Conservation (phyloP, 2,113 vertebrate genomes). For the Equus quagga region DNA sequence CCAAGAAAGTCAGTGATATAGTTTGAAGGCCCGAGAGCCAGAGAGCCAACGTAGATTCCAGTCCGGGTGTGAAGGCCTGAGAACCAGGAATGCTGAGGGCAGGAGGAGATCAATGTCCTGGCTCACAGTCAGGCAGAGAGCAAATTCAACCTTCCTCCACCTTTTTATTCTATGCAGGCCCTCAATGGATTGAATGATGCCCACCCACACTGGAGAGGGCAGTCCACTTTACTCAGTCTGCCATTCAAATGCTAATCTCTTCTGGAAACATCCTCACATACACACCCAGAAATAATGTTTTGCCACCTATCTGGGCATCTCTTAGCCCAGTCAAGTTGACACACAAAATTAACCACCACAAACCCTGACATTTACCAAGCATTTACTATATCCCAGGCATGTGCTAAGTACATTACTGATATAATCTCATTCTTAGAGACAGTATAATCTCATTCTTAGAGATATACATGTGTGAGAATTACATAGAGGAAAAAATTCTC, state of each 20-base stretch:
- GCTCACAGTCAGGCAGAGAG: background rate
- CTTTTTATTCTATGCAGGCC: background rate
- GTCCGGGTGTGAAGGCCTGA: background rate
- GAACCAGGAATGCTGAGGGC: background rate
- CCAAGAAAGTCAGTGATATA: background rate
- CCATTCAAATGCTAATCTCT: constrained; percentile 9
- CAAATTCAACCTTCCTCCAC: background rate
- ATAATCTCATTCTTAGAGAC: background rate
- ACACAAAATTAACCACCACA: background rate
- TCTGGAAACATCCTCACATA: background rate
- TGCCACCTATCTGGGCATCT: background rate
- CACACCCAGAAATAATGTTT: background rate
- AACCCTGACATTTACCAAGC: background rate
- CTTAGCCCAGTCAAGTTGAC: background rate
- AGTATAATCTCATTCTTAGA: background rate
- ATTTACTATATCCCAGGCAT: background rate
- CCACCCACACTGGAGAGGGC: background rate
- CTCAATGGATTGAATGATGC: background rate
- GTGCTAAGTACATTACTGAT: background rate
- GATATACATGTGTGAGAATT: background rate
- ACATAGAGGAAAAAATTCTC: background rate
- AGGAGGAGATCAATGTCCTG: too few relatives aligned
- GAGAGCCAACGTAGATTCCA: background rate
- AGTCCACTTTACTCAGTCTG: background rate
- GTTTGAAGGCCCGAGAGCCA: background rate